Base-by-base conservation (phyloP, 1,140 invertebrate species). In the Apolygus lucorum region DNA sequence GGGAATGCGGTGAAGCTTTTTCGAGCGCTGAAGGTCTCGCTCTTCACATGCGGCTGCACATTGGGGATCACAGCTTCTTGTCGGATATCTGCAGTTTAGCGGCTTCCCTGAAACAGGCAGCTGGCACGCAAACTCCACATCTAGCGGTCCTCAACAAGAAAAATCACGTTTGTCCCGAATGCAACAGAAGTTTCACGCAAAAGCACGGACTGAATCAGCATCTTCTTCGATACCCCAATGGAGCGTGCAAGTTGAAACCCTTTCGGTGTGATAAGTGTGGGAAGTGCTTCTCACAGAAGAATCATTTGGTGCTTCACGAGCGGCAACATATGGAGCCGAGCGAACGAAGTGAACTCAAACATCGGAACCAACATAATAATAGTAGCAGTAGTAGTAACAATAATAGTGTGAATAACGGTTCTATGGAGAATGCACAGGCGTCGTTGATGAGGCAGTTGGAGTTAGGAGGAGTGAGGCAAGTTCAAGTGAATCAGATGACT, bases 211-310 rank as follows among this genome's bases (percentile, higher is more conserved):
- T 92, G 17, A 84, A 88, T 67, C 88, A 90, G 72, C 90, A 92
- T 77, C 27, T 65, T 0, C 25, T 28, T 49, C 79, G 89, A 67
- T 88, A 91, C 76, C 87, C 88, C 8, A 88, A 90, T 70, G 89
- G 88, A n/a, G 87, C 87, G 68, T 91, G 90, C 76, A 89, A 90
- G 54, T 81, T 90, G 70, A 84, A 89, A 78, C 91, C 88, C 71
- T 92, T 88, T 76, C 87, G 89, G 11, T 92, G 91, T 75, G 85
- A 87, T 70, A 88, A 90, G 73, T 93, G 92, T 76, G 90, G 89
- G 54, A 93, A 92, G 78, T 89, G 89, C 21, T 93, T 93, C 84
- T 90, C 90, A 81, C 90, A 91, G 77, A 91, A 91, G 79, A 90
- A 90, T 79, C 89, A 91, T 75, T 78, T 92, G 67, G 83, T 90